Evolutionary conservation across 2,113 vertebrate genomes (phyloP).

Genomic region (Hassar affinis): DNA sequence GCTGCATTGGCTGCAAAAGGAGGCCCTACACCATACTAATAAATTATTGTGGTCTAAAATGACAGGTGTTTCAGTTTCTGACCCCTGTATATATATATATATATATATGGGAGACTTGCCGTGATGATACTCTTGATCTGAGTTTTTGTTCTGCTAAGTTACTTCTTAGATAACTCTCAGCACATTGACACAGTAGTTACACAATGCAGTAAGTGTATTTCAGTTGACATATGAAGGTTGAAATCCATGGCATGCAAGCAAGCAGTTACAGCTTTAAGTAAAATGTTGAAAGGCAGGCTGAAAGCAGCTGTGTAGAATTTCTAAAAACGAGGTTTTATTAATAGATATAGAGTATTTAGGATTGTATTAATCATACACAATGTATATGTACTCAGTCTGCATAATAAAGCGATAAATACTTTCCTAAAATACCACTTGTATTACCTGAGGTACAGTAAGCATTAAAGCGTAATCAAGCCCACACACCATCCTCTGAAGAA

Average conservation of each 20-base stretch:
- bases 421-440: neutral
- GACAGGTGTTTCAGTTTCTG: too few species aligned
- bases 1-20: too few species aligned
- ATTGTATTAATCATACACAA: too few species aligned
- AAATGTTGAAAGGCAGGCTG: neutral
- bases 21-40: too few species aligned
- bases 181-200: neutral
- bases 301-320: neutral
- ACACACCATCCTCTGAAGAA: neutral
- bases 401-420: neutral
- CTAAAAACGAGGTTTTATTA: neutral
- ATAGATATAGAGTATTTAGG: neutral
- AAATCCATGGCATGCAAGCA: neutral
- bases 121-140: neutral
- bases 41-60: too few species aligned
- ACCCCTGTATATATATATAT: too few species aligned
- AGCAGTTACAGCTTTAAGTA: neutral
- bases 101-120: neutral
- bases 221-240: neutral
- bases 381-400: neutral
- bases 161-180: neutral
- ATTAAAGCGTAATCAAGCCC: neutral
- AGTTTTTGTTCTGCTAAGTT: neutral
- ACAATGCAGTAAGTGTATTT: neutral
- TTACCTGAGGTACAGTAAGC: neutral